phyloP scores from a whole-genome alignment of 2,113 vertebrate genomes.

The Tragelaphus strepsiceros region DNA sequence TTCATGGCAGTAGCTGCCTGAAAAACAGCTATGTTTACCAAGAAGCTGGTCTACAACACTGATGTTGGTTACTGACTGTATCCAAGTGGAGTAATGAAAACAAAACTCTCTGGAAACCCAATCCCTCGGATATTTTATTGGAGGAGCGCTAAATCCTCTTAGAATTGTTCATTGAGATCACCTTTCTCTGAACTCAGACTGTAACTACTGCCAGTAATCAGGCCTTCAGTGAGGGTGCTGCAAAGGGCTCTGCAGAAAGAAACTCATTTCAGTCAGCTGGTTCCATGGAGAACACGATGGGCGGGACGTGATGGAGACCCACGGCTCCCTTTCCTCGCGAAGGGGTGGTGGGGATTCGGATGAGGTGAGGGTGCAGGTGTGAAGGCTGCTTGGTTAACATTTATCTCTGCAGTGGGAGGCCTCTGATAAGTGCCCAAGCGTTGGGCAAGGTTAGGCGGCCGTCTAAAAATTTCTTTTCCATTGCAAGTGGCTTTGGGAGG shows the following conservation, averaged over 20 bases:
- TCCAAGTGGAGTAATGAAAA: conserved; percentile 27
- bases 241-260: neutral
- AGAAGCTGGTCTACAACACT: neutral
- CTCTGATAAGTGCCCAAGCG: neutral
- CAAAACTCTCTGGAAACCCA: conserved; percentile 36
- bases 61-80: neutral
- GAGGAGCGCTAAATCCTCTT: conserved; percentile 36
- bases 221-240: neutral
- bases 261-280: neutral
- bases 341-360: neutral
- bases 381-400: neutral
- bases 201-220: conserved; percentile 7
- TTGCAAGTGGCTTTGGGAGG: neutral
- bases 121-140: neutral
- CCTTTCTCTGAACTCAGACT: conserved; percentile 50
- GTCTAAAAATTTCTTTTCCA: neutral
- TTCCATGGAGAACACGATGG: neutral
- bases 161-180: conserved; percentile 36
- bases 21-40: neutral
- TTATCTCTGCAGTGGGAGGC: neutral
- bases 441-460: neutral
- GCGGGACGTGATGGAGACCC: neutral
- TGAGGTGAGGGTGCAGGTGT: neutral
- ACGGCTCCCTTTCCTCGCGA: neutral
- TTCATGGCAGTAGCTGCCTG: neutral